Evolutionary conservation across 1,140 invertebrate species (phyloP).

Genomic region (Apis cerana): DNA sequence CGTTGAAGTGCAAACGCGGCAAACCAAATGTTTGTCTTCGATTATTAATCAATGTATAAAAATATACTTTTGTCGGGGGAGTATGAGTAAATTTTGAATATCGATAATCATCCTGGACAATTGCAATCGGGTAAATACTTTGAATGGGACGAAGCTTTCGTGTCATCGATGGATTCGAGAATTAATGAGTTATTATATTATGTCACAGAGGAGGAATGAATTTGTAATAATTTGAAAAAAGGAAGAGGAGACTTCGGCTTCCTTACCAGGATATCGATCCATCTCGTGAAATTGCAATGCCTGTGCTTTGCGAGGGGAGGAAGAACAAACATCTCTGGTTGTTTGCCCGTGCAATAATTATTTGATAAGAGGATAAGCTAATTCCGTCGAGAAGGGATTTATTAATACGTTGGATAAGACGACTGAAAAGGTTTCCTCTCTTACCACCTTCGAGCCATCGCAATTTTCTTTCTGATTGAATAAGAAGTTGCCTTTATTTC

Average conservation of each 20-base stretch:
- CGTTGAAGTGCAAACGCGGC: not conserved
- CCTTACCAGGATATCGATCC: not conserved
- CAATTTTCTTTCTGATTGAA: not conserved
- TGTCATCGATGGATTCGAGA: no score
- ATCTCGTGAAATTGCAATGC: not conserved
- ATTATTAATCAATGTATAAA: not conserved
- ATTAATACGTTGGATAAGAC: not conserved
- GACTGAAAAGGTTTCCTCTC: not conserved
- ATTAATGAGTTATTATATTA: not conserved
- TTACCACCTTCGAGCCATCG: not conserved
- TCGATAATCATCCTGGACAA: not conserved
- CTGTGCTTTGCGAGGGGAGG: not conserved
- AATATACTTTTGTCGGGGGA: not conserved
- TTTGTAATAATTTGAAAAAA: no score
- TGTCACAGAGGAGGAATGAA: not conserved
- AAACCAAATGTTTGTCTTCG: not conserved
- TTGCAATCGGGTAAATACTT: not conserved
- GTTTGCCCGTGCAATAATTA: not conserved
- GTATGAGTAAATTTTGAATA: not conserved
- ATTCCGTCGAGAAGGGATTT: not conserved
- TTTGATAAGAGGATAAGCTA: not conserved
- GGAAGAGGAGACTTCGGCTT: not conserved
- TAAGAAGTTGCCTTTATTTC: not conserved
- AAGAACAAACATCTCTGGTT: not conserved
- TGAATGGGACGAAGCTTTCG: not conserved